phyloP scores from a whole-genome alignment of 2,797 vertebrate species.

The Sphenopsis melanotis region DNA sequence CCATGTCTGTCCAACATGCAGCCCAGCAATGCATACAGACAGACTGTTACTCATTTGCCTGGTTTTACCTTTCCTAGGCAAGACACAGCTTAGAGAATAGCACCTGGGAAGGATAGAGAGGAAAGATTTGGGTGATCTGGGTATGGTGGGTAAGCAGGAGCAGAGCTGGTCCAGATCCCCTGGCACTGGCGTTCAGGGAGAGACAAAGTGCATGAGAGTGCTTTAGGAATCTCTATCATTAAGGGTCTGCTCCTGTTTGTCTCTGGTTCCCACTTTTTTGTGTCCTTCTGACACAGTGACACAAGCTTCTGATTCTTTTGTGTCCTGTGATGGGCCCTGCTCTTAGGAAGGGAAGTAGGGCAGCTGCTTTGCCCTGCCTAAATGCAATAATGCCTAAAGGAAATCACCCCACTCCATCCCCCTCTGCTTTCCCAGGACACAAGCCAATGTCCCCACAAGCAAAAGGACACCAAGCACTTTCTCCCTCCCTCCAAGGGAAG shows the following conservation, averaged over 20 bases:
- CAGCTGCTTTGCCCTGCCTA: neutral
- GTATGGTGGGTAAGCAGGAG: neutral
- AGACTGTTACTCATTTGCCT: neutral
- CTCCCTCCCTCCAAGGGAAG: accelerated
- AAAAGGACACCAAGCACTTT: neutral
- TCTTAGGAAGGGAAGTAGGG: neutral
- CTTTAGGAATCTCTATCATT: neutral
- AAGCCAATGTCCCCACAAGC: neutral
- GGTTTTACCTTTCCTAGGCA: neutral
- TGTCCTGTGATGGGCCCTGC: neutral
- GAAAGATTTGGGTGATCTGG: neutral
- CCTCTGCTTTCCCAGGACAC: neutral
- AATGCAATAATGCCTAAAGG: neutral
- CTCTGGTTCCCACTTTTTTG: neutral
- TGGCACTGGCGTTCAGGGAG: neutral
- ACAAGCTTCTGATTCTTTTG: neutral
- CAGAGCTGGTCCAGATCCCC: neutral
- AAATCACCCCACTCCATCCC: neutral
- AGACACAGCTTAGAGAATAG: neutral
- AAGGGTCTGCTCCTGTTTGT: neutral
- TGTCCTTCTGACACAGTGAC: neutral
- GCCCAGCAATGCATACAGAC: neutral
- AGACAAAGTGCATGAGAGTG: accelerated
- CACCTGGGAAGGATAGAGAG: neutral
- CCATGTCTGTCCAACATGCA: neutral